Percentiles rank a stretch among this genome's conserved stretches.
Conservation (phyloP, 2,888 invertebrate species). For the Euspilapteryx auroguttella region DNA sequence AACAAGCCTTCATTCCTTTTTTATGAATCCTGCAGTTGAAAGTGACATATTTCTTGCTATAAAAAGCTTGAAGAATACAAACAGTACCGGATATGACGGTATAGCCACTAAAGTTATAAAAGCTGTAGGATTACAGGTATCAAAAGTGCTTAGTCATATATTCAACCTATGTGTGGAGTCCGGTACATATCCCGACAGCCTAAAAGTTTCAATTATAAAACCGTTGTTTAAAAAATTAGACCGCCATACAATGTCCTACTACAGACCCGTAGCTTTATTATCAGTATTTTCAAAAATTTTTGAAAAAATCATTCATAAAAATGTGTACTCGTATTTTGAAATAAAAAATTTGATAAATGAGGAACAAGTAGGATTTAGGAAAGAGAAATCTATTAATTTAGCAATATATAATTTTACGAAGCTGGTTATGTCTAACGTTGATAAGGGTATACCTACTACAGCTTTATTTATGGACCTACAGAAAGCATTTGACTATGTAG, state of each 20-base stretch:
- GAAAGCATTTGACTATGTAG: neutral
- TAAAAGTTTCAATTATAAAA: neutral
- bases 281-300: neutral
- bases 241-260: neutral
- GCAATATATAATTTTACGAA: neutral
- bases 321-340: neutral
- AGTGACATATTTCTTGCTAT: neutral
- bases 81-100: neutral
- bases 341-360: neutral
- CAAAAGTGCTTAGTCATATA: neutral
- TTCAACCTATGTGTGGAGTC: neutral
- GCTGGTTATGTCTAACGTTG: neutral
- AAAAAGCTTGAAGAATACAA: neutral
- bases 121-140: neutral
- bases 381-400: neutral
- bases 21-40: neutral
- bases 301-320: neutral
- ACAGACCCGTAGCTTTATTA: neutral
- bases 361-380: neutral
- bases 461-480: neutral
- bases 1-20: neutral
- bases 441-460: neutral
- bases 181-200: neutral
- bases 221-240: neutral
- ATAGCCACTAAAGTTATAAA: neutral